phyloP scores from a whole-genome alignment of 2,888 invertebrate genomes.

The Mechanitis messenoides region DNA sequence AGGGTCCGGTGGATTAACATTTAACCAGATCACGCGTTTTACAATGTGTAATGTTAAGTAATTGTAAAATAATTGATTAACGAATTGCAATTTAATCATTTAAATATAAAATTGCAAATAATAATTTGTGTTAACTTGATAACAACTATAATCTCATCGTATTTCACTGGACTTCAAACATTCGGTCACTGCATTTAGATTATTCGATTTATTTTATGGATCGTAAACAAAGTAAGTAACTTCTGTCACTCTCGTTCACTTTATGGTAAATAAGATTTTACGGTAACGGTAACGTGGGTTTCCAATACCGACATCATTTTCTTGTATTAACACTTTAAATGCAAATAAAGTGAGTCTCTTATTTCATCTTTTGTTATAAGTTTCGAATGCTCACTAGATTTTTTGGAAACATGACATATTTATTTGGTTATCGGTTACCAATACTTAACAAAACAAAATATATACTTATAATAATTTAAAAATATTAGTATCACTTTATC shows the following conservation, averaged over 20 bases:
- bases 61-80: neutral
- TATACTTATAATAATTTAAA: too few species aligned
- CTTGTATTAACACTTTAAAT: slow-evolving; percentile 55
- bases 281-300: slow-evolving; percentile 54
- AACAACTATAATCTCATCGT: slow-evolving; percentile 15
- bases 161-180: slow-evolving; percentile 23
- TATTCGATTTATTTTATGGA: slow-evolving; percentile 71
- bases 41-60: slow-evolving; percentile 11
- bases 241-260: slow-evolving; percentile 62
- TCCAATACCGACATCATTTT: slow-evolving; percentile 49
- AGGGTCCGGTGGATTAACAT: slow-evolving; percentile 27
- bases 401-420: neutral
- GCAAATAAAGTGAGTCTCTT: slow-evolving; percentile 42
- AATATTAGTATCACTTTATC: too few species aligned
- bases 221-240: slow-evolving; percentile 67
- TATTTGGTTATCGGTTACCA: neutral
- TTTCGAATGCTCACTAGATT: slow-evolving; percentile 2
- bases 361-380: slow-evolving; percentile 30
- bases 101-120: too few species aligned
- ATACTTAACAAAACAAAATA: neutral
- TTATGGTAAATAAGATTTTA: slow-evolving; percentile 71
- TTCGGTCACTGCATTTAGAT: slow-evolving; percentile 45
- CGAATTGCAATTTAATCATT: neutral
- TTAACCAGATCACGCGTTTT: slow-evolving; percentile 24
- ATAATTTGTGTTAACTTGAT: slow-evolving; percentile 10